phyloP scores from a whole-genome alignment of 2,888 invertebrate genomes.

The Macrosiphum euphorbiae region DNA sequence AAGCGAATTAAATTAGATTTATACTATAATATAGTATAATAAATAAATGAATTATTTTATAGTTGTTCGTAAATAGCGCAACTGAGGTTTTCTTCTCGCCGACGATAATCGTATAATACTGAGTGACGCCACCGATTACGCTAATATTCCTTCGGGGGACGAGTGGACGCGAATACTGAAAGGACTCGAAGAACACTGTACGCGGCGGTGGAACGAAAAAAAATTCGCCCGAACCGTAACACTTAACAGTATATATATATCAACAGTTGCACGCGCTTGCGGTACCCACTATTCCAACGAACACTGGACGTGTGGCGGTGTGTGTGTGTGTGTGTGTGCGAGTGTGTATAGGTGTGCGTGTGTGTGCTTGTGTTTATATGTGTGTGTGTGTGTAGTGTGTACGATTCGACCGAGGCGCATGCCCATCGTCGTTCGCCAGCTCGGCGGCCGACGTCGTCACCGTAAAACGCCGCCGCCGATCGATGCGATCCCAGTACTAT shows the following conservation, averaged over 20 bases:
- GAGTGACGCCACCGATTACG: neutral
- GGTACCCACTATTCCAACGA: conserved; percentile 9
- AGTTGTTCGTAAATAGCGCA: neutral
- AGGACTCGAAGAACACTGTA: neutral
- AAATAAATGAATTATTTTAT: neutral
- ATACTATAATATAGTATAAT: too few relatives aligned
- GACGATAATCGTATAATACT: neutral
- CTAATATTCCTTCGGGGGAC: neutral
- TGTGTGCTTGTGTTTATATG: neutral
- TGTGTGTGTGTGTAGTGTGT: neutral
- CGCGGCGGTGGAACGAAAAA: neutral
- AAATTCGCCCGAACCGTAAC: neutral
- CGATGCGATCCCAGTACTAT: neutral
- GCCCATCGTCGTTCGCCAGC: neutral
- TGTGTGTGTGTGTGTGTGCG: neutral
- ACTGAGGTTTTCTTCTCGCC: neutral
- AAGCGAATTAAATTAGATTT: too few relatives aligned
- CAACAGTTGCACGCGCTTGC: conserved; percentile 55
- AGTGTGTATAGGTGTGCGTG: neutral
- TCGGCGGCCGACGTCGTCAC: conserved; percentile 34
- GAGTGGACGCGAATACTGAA: neutral
- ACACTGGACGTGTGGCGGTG: conserved; percentile 38
- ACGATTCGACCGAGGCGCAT: neutral
- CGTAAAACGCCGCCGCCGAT: conserved; percentile 20
- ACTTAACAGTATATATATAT: conserved; percentile 1